A percentile compares a stretch with the other conserved stretches of the same genome.
Conservation (phyloP, 2,113 vertebrate species). For the Onychostoma macrolepis region DNA sequence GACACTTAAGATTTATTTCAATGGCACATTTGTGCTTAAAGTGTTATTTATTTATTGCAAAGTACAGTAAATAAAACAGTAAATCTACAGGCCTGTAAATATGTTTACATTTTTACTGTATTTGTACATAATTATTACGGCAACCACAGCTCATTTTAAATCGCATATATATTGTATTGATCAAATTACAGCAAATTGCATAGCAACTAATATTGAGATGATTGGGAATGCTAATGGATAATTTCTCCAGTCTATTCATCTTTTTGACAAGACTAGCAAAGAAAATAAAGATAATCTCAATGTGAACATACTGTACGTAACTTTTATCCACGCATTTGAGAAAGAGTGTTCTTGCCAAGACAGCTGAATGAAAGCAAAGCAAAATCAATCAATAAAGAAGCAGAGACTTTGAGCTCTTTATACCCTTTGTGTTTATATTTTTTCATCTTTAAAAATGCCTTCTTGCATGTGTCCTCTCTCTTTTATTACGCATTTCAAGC, state of each 20-base stretch:
- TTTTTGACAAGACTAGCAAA: not conserved
- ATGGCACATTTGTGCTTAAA: not conserved
- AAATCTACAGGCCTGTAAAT: too few relatives aligned
- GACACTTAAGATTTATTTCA: too few relatives aligned
- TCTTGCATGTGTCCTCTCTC: conserved; percentile 6
- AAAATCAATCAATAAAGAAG: not conserved
- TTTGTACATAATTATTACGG: too few relatives aligned
- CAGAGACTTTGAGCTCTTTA: not conserved
- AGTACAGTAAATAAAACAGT: too few relatives aligned
- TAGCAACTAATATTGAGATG: not conserved
- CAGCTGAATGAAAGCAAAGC: not conserved
- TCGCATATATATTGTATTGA: not conserved
- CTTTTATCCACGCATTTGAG: not conserved
- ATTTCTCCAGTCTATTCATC: not conserved
- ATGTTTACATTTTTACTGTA: too few relatives aligned
- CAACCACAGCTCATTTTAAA: not conserved
- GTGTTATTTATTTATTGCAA: too few relatives aligned
- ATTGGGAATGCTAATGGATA: not conserved
- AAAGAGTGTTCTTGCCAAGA: not conserved
- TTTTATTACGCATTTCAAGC: not conserved
- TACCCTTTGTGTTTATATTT: not conserved
- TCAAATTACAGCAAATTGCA: not conserved
- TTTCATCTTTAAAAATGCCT: not conserved
- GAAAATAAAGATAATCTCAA: not conserved
- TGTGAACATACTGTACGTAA: not conserved